Base-by-base conservation (phyloP, 2,888 invertebrate species). In the Furcula furcula region DNA sequence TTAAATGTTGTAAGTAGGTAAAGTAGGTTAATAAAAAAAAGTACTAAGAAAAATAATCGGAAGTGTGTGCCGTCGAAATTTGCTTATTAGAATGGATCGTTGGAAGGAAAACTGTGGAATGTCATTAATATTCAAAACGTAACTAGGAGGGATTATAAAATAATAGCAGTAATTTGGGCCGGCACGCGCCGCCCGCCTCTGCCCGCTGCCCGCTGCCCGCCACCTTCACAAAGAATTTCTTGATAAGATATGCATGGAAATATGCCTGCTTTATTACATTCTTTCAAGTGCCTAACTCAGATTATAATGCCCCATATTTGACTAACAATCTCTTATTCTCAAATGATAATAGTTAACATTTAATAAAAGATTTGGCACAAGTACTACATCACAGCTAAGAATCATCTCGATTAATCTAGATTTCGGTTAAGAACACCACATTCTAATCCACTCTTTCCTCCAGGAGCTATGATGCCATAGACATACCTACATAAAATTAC, bases 41-140 rank as follows among this genome's bases (percentile, higher is more conserved):
- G 29, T 36, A 45, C 31, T 33, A n/a, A 29, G 16, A 38, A 41
- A 33, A 40, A 40, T 31, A 34, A 47, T 48, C 58, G 67, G 70
- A 76, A 78, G 62, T 64, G 56, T 66, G 66, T 69, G 68, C 71
- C 71, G 70, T 68, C 65, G 72, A 79, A 82, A 78, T 76, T 81
- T 71, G 66, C 65, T 67, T 64, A 53, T 66, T 56, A 69, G 70
- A 77, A 77, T 78, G 75, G 77, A 70, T 75, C 71, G 72, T 65
- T 56, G 64, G 59, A 72, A 64, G 74, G 76, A 75, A 77, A 67
- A 74, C 76, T 70, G 57, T 63, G 85, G 87, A 86, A 88, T 88
- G 82, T 80, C 75, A 87, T 88, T 87, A 88, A 87, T 88, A 87
- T 88, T 88, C 86, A 77, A 82, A 84, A 80, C 84, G 78, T 84